Evolutionary conservation across 2,888 invertebrate genomes (phyloP).

Genomic region (Helobdella robusta): DNA sequence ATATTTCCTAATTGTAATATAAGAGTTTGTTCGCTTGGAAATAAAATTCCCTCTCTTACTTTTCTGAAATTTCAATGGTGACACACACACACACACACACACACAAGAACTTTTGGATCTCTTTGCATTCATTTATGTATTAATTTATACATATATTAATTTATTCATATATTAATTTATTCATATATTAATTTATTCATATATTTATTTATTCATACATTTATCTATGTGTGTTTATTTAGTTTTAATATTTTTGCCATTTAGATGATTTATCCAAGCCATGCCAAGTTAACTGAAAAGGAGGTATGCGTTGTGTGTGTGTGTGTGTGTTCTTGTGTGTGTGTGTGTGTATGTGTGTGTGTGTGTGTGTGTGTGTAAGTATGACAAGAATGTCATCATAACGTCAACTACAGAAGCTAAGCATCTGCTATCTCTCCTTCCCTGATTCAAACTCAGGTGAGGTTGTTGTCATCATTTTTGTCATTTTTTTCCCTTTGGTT

Average conservation of each 20-base stretch:
- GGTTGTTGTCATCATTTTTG: conserved; percentile 21
- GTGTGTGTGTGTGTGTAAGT: background rate
- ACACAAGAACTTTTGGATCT: no score
- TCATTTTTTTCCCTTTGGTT: background rate
- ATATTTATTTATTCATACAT: conserved; percentile 20
- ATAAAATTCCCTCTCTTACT: no score
- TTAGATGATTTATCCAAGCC: conserved; percentile 17
- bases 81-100: no score
- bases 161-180: background rate
- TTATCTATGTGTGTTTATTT: conserved; percentile 1
- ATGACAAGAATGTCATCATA: background rate
- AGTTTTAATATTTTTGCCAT: no score
- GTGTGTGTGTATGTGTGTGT: background rate
- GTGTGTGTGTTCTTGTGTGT: background rate
- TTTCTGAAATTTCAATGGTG: no score
- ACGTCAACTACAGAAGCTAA: conserved; percentile 47
- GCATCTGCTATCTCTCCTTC: conserved; percentile 91
- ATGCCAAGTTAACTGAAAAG: conserved; percentile 17
- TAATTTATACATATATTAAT: background rate
- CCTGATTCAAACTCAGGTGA: conserved; percentile 87
- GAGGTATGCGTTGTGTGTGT: conserved; percentile 10
- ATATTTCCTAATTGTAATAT: no score
- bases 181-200: conserved; percentile 46
- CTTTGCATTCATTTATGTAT: no score
- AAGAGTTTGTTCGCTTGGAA: no score